A percentile compares a stretch with the other conserved stretches of the same genome.
These are phyloP conservation scores for Knipowitschia caucasica DNA, from an alignment of 2,797 vertebrate genomes.

Conservation along the genomic window DNA sequence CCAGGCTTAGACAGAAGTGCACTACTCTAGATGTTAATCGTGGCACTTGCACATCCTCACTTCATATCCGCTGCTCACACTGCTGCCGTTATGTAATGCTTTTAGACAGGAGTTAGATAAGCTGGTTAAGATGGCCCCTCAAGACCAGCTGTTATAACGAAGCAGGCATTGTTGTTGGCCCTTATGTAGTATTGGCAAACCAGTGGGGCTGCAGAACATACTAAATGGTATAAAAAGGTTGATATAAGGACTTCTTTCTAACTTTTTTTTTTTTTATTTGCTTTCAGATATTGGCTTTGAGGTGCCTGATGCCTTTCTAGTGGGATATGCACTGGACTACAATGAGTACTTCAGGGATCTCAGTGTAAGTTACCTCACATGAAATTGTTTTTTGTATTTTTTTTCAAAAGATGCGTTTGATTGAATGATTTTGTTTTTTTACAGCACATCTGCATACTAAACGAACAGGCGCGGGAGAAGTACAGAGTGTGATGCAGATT, in stretches of 20 bases:
- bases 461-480: conserved; percentile 82
- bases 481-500: conserved; percentile 71
- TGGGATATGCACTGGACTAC: conserved; percentile 84
- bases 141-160: conserved; percentile 58
- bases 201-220: neutral
- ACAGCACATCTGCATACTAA: conserved; percentile 85
- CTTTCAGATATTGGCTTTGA: conserved; percentile 81
- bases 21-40: conserved; percentile 31
- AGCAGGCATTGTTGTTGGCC: conserved; percentile 47
- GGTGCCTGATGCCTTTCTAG: conserved; percentile 81
- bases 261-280: conserved; percentile 15
- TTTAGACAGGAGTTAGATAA: conserved; percentile 71
- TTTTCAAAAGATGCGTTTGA: too few species aligned
- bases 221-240: too few species aligned
- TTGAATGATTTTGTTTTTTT: conserved; percentile 4
- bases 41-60: conserved; percentile 29
- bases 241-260: neutral
- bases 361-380: conserved; percentile 70
- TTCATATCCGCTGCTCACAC: conserved; percentile 31
- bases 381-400: conserved; percentile 7
- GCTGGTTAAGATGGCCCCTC: conserved; percentile 65
- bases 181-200: conserved; percentile 7
- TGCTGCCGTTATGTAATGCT: conserved; percentile 66
- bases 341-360: conserved; percentile 86
- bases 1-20: conserved; percentile 47